Conservation (phyloP, 1,140 invertebrate genomes). For the Pachyrhynchus sulphureomaculatus region DNA sequence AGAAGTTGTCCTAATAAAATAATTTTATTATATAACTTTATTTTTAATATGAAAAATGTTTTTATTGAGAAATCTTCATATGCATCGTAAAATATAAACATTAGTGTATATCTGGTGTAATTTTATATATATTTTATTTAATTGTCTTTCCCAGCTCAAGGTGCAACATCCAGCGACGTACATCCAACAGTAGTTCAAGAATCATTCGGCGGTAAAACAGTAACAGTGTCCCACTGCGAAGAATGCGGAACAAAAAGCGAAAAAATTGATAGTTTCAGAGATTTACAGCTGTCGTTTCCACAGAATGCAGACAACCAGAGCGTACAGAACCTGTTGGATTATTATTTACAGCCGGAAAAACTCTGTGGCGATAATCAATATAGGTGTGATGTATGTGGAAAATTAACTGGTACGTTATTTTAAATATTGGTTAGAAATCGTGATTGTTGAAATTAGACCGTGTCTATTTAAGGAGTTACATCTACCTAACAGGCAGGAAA, state of each 20-base stretch:
- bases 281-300: constrained; percentile 80
- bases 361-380: constrained; percentile 79
- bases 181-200: constrained; percentile 60
- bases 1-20: too few species aligned
- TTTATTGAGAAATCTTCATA: too few species aligned
- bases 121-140: too few species aligned
- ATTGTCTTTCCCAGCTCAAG: neutral
- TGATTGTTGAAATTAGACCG: neutral
- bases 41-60: too few species aligned
- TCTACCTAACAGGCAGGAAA: too few species aligned
- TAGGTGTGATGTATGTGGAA: constrained; percentile 73
- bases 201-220: constrained; percentile 72
- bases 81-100: too few species aligned
- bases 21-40: too few species aligned
- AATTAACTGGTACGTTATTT: constrained; percentile 54
- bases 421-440: neutral
- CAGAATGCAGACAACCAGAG: constrained; percentile 57
- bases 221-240: constrained; percentile 70
- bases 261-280: constrained; percentile 75
- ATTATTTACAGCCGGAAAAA: constrained; percentile 74
- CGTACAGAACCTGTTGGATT: constrained; percentile 71
- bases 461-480: too few species aligned
- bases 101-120: too few species aligned
- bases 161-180: constrained; percentile 30
- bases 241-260: constrained; percentile 69